Conservation (phyloP, 2,113 vertebrate species). For the Takifugu flavidus region DNA sequence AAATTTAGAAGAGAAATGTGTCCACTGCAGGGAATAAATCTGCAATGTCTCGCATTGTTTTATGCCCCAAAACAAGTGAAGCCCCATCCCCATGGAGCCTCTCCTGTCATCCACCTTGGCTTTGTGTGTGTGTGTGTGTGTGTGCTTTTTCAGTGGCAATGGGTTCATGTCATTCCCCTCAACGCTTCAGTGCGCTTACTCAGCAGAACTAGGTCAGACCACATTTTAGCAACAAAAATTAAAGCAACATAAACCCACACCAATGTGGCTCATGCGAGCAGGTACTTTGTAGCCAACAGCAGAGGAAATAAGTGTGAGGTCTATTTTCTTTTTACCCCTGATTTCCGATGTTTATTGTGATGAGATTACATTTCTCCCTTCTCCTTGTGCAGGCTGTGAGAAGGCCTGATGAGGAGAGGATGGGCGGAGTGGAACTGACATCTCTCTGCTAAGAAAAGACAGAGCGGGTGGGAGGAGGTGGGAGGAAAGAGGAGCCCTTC, state of each 20-base stretch:
- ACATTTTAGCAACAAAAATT: conserved; percentile 47
- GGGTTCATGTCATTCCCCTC: conserved; percentile 50
- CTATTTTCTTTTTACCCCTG: too few species aligned
- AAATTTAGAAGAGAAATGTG: too few species aligned
- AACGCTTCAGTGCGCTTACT: conserved; percentile 52
- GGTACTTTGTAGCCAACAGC: background rate
- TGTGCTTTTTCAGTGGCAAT: conserved; percentile 22
- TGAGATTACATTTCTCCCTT: conserved; percentile 16
- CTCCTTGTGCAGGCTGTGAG: background rate
- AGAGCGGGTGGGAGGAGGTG: conserved; percentile 4
- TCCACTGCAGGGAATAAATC: background rate
- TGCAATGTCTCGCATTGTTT: too few species aligned
- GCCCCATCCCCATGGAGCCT: background rate
- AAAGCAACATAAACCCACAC: conserved; percentile 47
- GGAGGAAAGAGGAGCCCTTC: conserved; percentile 22
- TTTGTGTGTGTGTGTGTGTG: conserved; percentile 6
- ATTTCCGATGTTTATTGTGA: conserved; percentile 7
- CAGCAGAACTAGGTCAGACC: conserved; percentile 54
- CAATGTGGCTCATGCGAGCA: conserved; percentile 9
- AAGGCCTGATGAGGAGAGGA: conserved; percentile 12
- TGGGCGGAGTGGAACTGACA: conserved; percentile 18
- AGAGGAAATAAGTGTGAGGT: background rate
- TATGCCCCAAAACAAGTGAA: conserved; percentile 10
- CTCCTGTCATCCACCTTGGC: background rate
- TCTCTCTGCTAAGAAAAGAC: conserved; percentile 11